Conservation (phyloP, 2,113 vertebrate genomes). For the Phrynosoma blainvillii region DNA sequence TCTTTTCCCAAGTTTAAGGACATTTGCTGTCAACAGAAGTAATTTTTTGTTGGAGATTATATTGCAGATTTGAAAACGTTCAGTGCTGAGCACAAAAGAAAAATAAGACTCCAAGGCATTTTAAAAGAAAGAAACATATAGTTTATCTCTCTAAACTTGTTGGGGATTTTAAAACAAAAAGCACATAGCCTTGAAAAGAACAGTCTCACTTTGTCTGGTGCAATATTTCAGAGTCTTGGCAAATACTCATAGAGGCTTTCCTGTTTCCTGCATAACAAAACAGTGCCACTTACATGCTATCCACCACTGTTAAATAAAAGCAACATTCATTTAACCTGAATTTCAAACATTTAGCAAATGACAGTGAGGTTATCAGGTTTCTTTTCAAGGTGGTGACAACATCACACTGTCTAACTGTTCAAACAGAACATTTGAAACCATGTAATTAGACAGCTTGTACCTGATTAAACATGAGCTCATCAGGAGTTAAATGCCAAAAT, state of each 20-base stretch:
- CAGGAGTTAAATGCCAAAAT: conserved; percentile 52
- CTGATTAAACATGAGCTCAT: conserved; percentile 63
- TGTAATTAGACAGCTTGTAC: conserved; percentile 67
- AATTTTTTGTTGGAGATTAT: conserved; percentile 35
- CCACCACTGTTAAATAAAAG: conserved; percentile 2
- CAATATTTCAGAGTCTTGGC: conserved; percentile 51
- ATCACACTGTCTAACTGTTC: conserved; percentile 51
- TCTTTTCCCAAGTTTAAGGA: conserved; percentile 18
- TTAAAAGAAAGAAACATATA: conserved; percentile 46
- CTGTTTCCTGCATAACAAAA: conserved; percentile 17
- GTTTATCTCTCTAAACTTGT: conserved; percentile 36
- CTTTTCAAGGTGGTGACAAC: conserved; percentile 1
- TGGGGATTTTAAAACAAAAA: conserved; percentile 34
- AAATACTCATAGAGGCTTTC: conserved; percentile 43
- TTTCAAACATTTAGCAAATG: conserved; percentile 44
- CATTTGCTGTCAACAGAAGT: not conserved
- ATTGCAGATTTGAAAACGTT: conserved; percentile 9
- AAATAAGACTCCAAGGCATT: conserved; percentile 19
- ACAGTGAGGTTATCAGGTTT: conserved; percentile 52
- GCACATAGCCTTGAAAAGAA: conserved; percentile 62
- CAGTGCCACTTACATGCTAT: not conserved
- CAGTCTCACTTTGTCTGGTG: conserved; percentile 30
- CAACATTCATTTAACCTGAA: not conserved
- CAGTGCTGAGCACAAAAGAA: conserved; percentile 18
- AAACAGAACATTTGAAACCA: conserved; percentile 64